Conservation (phyloP, 2,888 invertebrate genomes). For the Diaperis boleti region DNA sequence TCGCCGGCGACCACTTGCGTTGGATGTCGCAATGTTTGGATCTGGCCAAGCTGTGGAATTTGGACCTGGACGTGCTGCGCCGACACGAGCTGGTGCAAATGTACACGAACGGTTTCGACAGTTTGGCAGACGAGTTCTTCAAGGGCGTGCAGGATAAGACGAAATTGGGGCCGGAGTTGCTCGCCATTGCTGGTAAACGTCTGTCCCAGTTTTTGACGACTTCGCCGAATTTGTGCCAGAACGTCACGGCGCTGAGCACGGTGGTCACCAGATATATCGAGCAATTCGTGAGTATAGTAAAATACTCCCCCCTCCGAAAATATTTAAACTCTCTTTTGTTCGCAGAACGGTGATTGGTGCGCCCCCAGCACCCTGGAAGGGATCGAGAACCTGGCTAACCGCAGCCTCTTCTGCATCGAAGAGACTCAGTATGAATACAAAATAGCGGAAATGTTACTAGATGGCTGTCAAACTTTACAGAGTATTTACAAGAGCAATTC, state of each 20-base stretch:
- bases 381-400: conserved; percentile 64
- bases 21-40: conserved; percentile 82
- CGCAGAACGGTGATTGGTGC: conserved; percentile 63
- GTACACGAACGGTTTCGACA: conserved; percentile 74
- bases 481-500: conserved; percentile 60
- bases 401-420: conserved; percentile 65
- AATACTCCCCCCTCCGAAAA: too few species aligned
- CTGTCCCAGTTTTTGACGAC: conserved; percentile 76
- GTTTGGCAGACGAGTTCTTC: conserved; percentile 73
- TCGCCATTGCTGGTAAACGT: conserved; percentile 86
- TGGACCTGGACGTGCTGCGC: conserved; percentile 77
- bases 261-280: conserved; percentile 82
- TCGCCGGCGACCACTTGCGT: conserved; percentile 67
- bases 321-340: too few species aligned
- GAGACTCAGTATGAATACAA: conserved; percentile 61
- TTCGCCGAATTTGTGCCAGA: conserved; percentile 72
- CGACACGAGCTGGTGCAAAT: conserved; percentile 79
- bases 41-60: conserved; percentile 79
- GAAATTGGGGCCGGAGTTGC: conserved; percentile 77
- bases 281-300: conserved; percentile 72
- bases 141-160: conserved; percentile 77
- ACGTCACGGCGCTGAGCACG: conserved; percentile 83
- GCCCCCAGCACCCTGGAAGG: conserved; percentile 58
- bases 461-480: conserved; percentile 65
- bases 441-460: conserved; percentile 67